Conservation (phyloP, 2,797 vertebrate species). For the Crax fasciolata region DNA sequence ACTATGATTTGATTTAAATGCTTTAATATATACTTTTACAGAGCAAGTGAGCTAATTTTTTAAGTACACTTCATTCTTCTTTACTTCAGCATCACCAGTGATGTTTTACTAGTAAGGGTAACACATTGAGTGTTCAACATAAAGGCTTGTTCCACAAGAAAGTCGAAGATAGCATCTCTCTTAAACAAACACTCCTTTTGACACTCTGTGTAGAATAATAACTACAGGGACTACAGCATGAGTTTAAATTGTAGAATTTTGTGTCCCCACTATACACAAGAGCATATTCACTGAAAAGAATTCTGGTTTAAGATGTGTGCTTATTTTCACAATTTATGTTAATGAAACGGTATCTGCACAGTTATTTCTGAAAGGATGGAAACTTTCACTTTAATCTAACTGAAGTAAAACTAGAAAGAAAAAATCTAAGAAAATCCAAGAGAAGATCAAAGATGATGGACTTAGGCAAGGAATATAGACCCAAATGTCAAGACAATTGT, state of each 20-base stretch:
- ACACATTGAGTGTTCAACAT: neutral
- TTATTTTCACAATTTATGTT: neutral
- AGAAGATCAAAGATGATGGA: neutral
- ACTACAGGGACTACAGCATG: neutral
- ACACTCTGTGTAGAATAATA: neutral
- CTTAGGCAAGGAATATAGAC: neutral
- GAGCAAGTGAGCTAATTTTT: neutral
- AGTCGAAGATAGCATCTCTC: neutral
- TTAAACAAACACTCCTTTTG: neutral
- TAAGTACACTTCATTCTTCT: neutral
- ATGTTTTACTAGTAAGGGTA: neutral
- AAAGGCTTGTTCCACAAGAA: neutral
- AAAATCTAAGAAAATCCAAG: neutral
- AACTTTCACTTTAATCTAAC: neutral
- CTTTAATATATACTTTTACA: constrained; percentile 2
- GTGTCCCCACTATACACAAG: neutral
- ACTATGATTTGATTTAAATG: constrained; percentile 13
- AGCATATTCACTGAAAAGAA: neutral
- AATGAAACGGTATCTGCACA: neutral
- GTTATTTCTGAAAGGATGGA: neutral
- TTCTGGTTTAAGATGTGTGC: neutral
- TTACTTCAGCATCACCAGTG: neutral
- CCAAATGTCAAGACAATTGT: neutral
- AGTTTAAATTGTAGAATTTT: neutral
- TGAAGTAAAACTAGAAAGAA: too few species aligned